Percentiles rank a stretch among this genome's conserved stretches.
phyloP scores from a whole-genome alignment of 2,797 vertebrate genomes.

The Crenichthys baileyi region DNA sequence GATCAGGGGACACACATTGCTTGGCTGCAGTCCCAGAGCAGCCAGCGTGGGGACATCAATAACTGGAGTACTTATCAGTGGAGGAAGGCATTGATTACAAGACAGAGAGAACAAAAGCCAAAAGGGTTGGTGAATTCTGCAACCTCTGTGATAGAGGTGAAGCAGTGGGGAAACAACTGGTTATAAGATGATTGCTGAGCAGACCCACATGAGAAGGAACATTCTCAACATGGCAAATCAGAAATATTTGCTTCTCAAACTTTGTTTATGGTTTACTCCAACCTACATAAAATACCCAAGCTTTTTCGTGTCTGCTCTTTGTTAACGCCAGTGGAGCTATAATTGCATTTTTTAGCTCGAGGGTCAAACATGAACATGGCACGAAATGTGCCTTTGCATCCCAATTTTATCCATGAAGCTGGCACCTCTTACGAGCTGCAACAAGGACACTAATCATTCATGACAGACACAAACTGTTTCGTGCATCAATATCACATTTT shows the following conservation, averaged over 20 bases:
- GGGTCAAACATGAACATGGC: constrained; percentile 29
- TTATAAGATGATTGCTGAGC: constrained; percentile 59
- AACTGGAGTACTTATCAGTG: constrained; percentile 68
- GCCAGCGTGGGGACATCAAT: constrained; percentile 75
- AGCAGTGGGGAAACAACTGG: constrained; percentile 45
- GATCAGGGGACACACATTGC: constrained; percentile 58
- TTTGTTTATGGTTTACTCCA: neutral
- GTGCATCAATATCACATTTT: constrained; percentile 78
- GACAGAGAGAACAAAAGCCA: constrained; percentile 63
- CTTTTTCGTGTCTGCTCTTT: constrained; percentile 7
- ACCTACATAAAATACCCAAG: neutral
- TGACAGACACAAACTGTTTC: constrained; percentile 77
- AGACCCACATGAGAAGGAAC: constrained; percentile 59
- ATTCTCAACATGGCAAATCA: constrained; percentile 9
- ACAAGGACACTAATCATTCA: constrained; percentile 72
- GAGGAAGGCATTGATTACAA: constrained; percentile 74
- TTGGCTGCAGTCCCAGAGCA: constrained; percentile 76
- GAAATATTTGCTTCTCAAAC: constrained; percentile 3
- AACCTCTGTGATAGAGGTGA: constrained; percentile 63
- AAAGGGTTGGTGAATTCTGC: constrained; percentile 49
- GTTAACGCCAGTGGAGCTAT: constrained; percentile 15
- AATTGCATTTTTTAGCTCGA: constrained; percentile 45
- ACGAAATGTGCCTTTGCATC: constrained; percentile 28
- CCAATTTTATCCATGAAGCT: constrained; percentile 59
- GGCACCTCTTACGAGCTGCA: constrained; percentile 60